Evolutionary conservation across 2,113 vertebrate species (phyloP), one percentile per base, ranked within the genome.

Genomic region (Cyanocitta stelleri): DNA sequence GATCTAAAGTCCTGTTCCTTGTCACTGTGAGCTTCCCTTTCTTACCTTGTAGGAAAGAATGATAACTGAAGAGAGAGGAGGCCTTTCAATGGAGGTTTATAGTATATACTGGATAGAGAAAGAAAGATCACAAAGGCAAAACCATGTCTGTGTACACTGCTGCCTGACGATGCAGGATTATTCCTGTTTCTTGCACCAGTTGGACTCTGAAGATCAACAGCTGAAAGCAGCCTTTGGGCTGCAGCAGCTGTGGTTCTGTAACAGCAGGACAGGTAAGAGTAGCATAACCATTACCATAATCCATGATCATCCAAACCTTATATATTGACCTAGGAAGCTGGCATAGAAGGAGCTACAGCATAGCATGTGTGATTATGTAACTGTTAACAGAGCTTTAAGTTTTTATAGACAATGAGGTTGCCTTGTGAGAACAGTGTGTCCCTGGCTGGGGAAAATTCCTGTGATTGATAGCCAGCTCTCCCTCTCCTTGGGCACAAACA

Each of bases 151-250:
- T 58, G 32, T 41, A 26, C 32, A 64, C 39, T 78, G 33, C 59
- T 77, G 17, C 32, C 52, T 80, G 43, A 58, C 9, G 16, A 11
- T 55, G 58, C 14, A 61, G n/a, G 32, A 64, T 69, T 93, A 26
- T 8, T n/a, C 29, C 43, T 48, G 2, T 58, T 92, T 33, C 41
- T 89, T 79, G 41, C 8, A 68, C 43, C 29, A 32, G 7, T 6
- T 5, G 0, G 26, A 52, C 30, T 79, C 67, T 0, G 0, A 87
- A 39, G 30, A 54, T 80, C 5, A 3, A 54, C 10, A 71, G 29
- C 26, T 79, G n/a, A 39, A 82, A 64, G 35, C 21, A 86, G 21
- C 11, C 35, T 69, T 78, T 69, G 61, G 32, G 9, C 49, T 24
- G 26, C 10, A 78, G 41, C 16, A 68, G 12, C 26, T 14, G 1